Base-by-base conservation (phyloP, 2,888 invertebrate species). In the Aricia artaxerxes region DNA sequence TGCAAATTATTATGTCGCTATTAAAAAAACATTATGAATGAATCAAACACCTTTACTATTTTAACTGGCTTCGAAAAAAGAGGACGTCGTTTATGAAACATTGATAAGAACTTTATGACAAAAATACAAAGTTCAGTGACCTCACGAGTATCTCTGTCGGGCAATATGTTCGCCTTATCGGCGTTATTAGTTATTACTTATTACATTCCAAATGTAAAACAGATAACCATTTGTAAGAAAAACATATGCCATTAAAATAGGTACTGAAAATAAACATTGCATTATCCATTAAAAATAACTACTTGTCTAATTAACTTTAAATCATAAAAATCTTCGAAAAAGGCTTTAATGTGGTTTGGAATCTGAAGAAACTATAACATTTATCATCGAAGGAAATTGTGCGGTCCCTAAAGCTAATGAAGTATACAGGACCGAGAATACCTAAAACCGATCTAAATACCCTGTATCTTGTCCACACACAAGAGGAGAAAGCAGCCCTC, bases 61-160 rank as follows among this genome's bases (percentile, higher is more conserved):
- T 13, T 16, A 16, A 57, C 57, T 1, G 57, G 5, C 57, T 13
- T 64, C 5, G 5, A 64, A 64, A 64, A 64, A 64, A 4, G 57
- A 57, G 57, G 57, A 57, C 49, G 57, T 16, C 81, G 38, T 38
- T 9, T 77, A 49, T 35, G 7, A 69, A 38, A 77, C 40, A 40
- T 64, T 40, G 78, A 73, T 69, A 82, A 81, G 82, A 81, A 82
- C 80, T 82, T 81, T 78, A 76, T 80, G 81, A 80, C 81, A 77
- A 82, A 84, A 84, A 84, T 80, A 78, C 80, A 80, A 79, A 84
- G 88, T 86, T 88, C 88, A 86, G 81, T 83, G 87, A 82, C 87
- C 89, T 85, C 60, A 81, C 75, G 82, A 87, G 86, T 85, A 88
- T 86, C 87, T 86, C 86, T 87, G 86, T 81, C 81, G 81, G 81